Conservation (phyloP, 2,888 invertebrate genomes). For the Nemapogon koenigi region DNA sequence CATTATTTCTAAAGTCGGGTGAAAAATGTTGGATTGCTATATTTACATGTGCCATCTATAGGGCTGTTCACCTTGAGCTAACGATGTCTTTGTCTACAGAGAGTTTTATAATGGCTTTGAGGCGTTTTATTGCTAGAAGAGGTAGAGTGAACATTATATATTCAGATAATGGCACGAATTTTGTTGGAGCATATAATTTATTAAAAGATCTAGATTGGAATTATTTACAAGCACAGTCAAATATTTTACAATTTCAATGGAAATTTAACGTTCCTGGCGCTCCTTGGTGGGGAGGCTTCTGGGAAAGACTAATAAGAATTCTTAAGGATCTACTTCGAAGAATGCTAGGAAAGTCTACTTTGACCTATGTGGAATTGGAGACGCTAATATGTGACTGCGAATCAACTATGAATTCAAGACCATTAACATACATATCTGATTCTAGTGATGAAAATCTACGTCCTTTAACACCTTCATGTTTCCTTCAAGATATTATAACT, state of each 20-base stretch:
- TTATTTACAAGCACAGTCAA: neutral
- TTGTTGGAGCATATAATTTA: slow-evolving; percentile 9
- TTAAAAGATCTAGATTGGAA: neutral
- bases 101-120: slow-evolving; percentile 10
- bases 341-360: neutral
- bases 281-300: too few relatives aligned
- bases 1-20: neutral
- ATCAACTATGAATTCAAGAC: slow-evolving; percentile 1
- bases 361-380: too few relatives aligned
- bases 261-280: slow-evolving; percentile 1
- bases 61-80: slow-evolving; percentile 12
- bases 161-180: slow-evolving; percentile 14
- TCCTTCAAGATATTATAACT: neutral
- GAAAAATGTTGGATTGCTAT: slow-evolving; percentile 12
- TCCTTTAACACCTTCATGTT: slow-evolving; percentile 1
- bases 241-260: neutral
- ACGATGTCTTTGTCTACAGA: slow-evolving; percentile 11
- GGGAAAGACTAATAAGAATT: neutral
- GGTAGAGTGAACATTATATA: slow-evolving; percentile 8
- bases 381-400: slow-evolving; percentile 6
- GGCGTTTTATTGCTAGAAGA: slow-evolving; percentile 11
- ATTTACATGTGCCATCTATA: slow-evolving; percentile 12
- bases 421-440: slow-evolving; percentile 1
- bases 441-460: slow-evolving; percentile 1
- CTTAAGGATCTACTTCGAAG: neutral